Percentiles rank a stretch among this genome's conserved stretches.
Evolutionary conservation across 2,797 vertebrate species (phyloP).

Genomic region (Mallotus villosus): DNA sequence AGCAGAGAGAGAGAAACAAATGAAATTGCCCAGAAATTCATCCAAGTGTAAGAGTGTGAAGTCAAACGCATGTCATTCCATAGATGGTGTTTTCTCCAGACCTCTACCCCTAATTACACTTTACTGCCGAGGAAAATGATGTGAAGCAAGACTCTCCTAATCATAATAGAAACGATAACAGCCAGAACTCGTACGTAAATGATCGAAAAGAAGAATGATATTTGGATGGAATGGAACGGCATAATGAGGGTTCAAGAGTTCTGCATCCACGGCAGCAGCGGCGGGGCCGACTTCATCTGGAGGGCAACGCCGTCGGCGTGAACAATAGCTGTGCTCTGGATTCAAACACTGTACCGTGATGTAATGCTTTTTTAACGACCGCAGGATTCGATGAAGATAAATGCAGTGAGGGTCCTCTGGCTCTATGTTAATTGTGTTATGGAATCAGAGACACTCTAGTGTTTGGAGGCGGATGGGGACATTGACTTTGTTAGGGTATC

Average conservation of each 20-base stretch:
- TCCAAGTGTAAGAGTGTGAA: constrained; percentile 16
- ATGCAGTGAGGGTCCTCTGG: constrained; percentile 49
- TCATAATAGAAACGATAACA: constrained; percentile 70
- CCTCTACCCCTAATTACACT: constrained; percentile 68
- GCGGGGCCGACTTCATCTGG: constrained; percentile 39
- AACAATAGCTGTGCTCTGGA: constrained; percentile 48
- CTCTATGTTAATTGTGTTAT: constrained; percentile 20
- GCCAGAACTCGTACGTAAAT: constrained; percentile 67
- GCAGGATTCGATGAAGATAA: constrained; percentile 53
- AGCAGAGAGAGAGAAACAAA: neutral
- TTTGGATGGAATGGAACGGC: constrained; percentile 50
- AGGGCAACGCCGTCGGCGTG: constrained; percentile 39
- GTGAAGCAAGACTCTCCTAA: constrained; percentile 58
- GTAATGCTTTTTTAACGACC: constrained; percentile 61
- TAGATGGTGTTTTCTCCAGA: constrained; percentile 47
- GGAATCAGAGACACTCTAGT: constrained; percentile 29
- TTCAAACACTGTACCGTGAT: constrained; percentile 44
- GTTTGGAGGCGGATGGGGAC: too few relatives aligned
- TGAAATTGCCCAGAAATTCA: constrained; percentile 1
- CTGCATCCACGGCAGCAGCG: constrained; percentile 59
- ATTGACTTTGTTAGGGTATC: neutral
- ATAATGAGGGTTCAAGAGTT: constrained; percentile 77
- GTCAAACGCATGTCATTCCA: constrained; percentile 43
- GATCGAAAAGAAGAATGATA: constrained; percentile 59
- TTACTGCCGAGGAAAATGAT: constrained; percentile 59